Base-by-base conservation (phyloP, 2,113 vertebrate genomes). In the Brachyistius frenatus region DNA sequence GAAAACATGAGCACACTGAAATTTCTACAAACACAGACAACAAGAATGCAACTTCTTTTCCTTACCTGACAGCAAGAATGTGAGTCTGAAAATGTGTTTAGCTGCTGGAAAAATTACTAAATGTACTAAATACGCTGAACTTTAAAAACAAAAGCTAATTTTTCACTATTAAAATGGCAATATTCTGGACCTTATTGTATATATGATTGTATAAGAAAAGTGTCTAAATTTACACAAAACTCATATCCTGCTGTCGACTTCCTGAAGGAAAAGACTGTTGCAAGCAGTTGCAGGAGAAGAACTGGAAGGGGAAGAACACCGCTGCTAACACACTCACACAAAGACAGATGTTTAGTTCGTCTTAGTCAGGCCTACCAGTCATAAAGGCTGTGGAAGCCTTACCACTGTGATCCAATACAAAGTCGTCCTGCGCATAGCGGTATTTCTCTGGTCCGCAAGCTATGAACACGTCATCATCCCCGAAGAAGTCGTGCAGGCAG, bases 391-490 rank as follows among this genome's bases (percentile, higher is more conserved):
- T 77, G 33, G 90, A 71, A 84, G 75, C 73, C 96, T 99, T 96
- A 99, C 98, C 97, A 4, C 96, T 98, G 88, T 97, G 96, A 91
- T 99, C 98, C 95, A 99, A 89, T 78, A 99, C 93, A 86, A 99
- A 99, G 95, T 99, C 98, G 52, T 99, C 98, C 92, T 98, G 97
- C 47, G 98, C 96, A 0, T 99, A 99, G 6, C 98, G 97, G 80
- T 95, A 94, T 89, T 99, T 99, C 85, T 99, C 98, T 13, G 97
- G 97, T 23, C 98, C 98, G 6, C 98, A 99, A 0, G 98, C 98
- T 71, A 99, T 97, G 84, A 99, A 99, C 73, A 99, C 98, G 2
- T 99, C 98, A 31, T 99, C 98, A 4, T 99, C 97, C n/a, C 97
- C 97, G 68, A 99, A 99, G 90, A 99, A 99, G 76, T 99, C 98